Percentiles rank a stretch among this genome's conserved stretches.
These are phyloP conservation scores for Parascotia fuliginaria DNA, from an alignment of 2,888 invertebrate genomes.

Conservation along the genomic window DNA sequence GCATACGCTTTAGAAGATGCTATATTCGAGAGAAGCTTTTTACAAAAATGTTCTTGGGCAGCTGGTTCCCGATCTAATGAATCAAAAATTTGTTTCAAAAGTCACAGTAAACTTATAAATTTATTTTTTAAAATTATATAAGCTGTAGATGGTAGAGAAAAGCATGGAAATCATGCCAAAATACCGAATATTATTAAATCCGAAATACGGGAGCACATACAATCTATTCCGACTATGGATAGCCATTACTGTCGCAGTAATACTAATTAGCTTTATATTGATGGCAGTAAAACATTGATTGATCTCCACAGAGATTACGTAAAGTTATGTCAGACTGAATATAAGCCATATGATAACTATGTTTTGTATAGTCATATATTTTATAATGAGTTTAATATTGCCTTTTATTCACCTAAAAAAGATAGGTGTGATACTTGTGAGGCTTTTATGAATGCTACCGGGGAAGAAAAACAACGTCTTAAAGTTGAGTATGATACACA, in stretches of 20 bases:
- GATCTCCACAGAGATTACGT: slow-evolving; percentile 10
- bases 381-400: slow-evolving; percentile 21
- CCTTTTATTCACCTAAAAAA: slow-evolving; percentile 21
- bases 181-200: too few relatives aligned
- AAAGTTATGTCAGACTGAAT: slow-evolving; percentile 4
- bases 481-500: slow-evolving; percentile 15
- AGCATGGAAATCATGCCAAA: too few relatives aligned
- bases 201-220: slow-evolving; percentile 13
- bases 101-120: too few relatives aligned
- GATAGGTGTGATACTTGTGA: slow-evolving; percentile 18
- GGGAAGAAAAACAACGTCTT: slow-evolving; percentile 5
- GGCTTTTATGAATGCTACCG: slow-evolving; percentile 5
- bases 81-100: too few relatives aligned
- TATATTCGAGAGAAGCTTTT: too few relatives aligned
- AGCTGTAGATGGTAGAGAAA: too few relatives aligned
- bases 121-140: too few relatives aligned
- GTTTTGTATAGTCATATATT: slow-evolving; percentile 18
- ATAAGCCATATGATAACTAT: slow-evolving; percentile 14
- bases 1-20: too few relatives aligned
- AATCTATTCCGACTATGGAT: slow-evolving; percentile 15
- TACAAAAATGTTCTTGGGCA: too few relatives aligned
- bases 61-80: too few relatives aligned
- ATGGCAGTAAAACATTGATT: slow-evolving; percentile 14
- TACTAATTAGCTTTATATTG: slow-evolving; percentile 13
- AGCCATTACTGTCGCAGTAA: slow-evolving; percentile 10